Conservation (phyloP, 2,888 invertebrate genomes). For the Phortica magna region DNA sequence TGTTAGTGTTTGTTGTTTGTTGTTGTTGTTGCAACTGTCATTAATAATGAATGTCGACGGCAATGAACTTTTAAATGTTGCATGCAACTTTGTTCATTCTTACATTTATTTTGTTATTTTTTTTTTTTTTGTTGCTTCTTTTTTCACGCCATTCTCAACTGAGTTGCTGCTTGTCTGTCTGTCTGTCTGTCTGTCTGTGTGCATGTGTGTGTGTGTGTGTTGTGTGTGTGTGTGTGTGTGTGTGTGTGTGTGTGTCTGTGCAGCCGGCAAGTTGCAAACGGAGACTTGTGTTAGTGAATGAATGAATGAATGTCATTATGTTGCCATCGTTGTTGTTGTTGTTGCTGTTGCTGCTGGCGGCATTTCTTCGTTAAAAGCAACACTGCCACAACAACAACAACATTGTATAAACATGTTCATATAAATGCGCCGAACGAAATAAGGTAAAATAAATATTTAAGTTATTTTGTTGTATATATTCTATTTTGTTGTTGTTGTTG, state of each 20-base stretch:
- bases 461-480: constrained; percentile 17
- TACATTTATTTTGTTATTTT: constrained; percentile 34
- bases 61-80: constrained; percentile 78
- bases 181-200: too few species aligned
- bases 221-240: too few species aligned
- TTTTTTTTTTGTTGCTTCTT: constrained; percentile 36
- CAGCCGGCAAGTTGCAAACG: not conserved
- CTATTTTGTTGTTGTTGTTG: constrained; percentile 52
- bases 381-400: constrained; percentile 37
- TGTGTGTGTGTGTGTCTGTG: not conserved
- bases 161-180: not conserved
- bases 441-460: constrained; percentile 20
- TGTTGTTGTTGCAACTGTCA: constrained; percentile 60
- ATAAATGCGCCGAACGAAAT: constrained; percentile 20
- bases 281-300: not conserved
- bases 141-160: not conserved
- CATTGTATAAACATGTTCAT: constrained; percentile 19
- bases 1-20: constrained; percentile 23
- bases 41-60: constrained; percentile 77
- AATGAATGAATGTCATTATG: constrained; percentile 42
- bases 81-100: constrained; percentile 57
- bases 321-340: constrained; percentile 1
- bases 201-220: not conserved
- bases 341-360: constrained; percentile 52
- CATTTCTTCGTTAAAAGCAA: constrained; percentile 58